These are phyloP conservation scores for Drosophila melanica DNA, from an alignment of 1,140 invertebrate species.

Conservation along the genomic window DNA sequence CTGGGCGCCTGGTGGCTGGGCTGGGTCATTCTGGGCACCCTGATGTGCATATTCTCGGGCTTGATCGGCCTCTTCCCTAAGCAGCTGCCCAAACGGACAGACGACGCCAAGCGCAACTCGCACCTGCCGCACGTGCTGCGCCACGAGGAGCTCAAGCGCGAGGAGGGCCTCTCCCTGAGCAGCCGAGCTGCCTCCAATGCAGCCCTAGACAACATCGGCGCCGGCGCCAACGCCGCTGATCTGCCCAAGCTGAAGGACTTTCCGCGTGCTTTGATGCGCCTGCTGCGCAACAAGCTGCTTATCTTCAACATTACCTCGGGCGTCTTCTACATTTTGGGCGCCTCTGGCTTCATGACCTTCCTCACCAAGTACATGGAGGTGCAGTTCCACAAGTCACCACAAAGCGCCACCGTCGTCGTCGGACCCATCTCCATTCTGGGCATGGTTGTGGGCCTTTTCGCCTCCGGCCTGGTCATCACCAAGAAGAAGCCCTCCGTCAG, in stretches of 20 bases:
- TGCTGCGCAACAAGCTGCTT: conserved; percentile 87
- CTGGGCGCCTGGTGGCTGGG: conserved; percentile 90
- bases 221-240: conserved; percentile 53
- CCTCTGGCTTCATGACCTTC: conserved; percentile 88
- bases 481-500: conserved; percentile 87
- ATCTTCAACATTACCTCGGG: conserved; percentile 86
- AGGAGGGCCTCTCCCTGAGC: conserved; percentile 69
- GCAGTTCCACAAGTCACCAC: conserved; percentile 87
- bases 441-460: conserved; percentile 87
- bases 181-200: conserved; percentile 72
- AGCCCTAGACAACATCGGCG: conserved; percentile 64
- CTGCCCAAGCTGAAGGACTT: conserved; percentile 85
- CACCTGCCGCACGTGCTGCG: conserved; percentile 73
- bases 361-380: conserved; percentile 90
- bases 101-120: conserved; percentile 61
- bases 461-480: conserved; percentile 87
- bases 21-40: conserved; percentile 86
- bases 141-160: conserved; percentile 68
- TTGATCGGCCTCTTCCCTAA: conserved; percentile 87
- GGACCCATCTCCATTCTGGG: conserved; percentile 86
- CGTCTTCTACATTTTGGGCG: conserved; percentile 87
- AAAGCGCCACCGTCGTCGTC: conserved; percentile 87
- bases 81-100: conserved; percentile 82
- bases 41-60: conserved; percentile 86
- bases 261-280: conserved; percentile 85